A percentile compares a stretch with the other conserved stretches of the same genome.
Evolutionary conservation across 2,113 vertebrate species (phyloP).

Genomic region (Rhynchopsitta pachyrhyncha): DNA sequence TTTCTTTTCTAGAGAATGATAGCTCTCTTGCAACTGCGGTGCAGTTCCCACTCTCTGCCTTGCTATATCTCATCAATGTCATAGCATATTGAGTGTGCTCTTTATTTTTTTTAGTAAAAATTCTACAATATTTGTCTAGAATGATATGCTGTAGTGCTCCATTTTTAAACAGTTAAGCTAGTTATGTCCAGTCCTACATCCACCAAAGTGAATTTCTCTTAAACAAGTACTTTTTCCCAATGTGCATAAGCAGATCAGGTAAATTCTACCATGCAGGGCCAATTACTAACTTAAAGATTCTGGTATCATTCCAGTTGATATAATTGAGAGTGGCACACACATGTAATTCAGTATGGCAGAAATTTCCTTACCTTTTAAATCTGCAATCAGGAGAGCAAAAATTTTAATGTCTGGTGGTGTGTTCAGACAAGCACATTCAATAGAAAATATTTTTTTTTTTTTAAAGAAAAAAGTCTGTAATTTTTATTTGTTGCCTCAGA

Average conservation of each 20-base stretch:
- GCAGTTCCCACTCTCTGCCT: neutral
- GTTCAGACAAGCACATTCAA: neutral
- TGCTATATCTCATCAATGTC: neutral
- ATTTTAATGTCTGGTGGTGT: neutral
- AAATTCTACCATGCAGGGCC: neutral
- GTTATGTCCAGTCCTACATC: neutral
- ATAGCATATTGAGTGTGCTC: neutral
- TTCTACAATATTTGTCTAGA: neutral
- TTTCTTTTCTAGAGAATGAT: neutral
- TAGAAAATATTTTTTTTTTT: neutral
- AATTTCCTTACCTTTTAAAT: neutral
- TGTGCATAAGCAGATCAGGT: neutral
- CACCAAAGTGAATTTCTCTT: neutral
- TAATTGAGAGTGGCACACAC: neutral
- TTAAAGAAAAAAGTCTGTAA: fast-evolving
- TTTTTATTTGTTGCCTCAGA: neutral
- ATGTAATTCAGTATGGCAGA: neutral
- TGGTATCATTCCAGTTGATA: neutral
- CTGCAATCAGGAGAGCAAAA: neutral
- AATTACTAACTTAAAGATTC: neutral
- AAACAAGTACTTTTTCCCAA: neutral
- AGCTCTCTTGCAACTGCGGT: neutral
- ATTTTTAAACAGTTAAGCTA: neutral
- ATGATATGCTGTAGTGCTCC: neutral
- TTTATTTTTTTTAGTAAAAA: neutral